A percentile compares a stretch with the other conserved stretches of the same genome.
Evolutionary conservation across 2,797 vertebrate genomes (phyloP).

Genomic region (Allobates femoralis): DNA sequence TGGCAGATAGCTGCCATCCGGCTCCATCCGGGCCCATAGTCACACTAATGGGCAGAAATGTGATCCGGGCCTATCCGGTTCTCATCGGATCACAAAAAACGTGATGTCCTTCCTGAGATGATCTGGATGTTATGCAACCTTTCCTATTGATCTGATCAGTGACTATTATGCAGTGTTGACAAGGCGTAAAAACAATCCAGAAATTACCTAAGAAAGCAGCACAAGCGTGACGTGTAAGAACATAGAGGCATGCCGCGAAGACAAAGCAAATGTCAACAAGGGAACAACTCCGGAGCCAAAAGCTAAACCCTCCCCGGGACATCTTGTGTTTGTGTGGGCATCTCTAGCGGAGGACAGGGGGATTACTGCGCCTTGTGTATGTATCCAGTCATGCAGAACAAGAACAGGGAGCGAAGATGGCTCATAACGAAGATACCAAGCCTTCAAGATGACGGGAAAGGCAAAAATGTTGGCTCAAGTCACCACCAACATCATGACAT

Average conservation of each 20-base stretch:
- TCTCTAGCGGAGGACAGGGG: not conserved
- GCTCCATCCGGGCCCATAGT: no score
- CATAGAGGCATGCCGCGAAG: not conserved
- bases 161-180: not conserved
- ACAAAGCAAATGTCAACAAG: conserved; percentile 8
- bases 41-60: no score
- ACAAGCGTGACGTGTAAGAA: not conserved
- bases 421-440: not conserved
- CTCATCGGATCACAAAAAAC: no score
- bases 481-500: not conserved
- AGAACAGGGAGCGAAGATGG: not conserved
- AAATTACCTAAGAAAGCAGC: not conserved
- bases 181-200: not conserved
- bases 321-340: not conserved
- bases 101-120: conserved; percentile 6
- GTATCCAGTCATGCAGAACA: not conserved
- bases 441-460: not conserved
- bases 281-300: not conserved
- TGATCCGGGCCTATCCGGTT: no score
- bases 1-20: no score
- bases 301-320: not conserved
- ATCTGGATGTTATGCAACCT: not conserved
- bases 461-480: not conserved
- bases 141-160: not conserved
- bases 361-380: not conserved